Conservation (phyloP, 2,797 vertebrate species). For the Sarcophilus harrisii region DNA sequence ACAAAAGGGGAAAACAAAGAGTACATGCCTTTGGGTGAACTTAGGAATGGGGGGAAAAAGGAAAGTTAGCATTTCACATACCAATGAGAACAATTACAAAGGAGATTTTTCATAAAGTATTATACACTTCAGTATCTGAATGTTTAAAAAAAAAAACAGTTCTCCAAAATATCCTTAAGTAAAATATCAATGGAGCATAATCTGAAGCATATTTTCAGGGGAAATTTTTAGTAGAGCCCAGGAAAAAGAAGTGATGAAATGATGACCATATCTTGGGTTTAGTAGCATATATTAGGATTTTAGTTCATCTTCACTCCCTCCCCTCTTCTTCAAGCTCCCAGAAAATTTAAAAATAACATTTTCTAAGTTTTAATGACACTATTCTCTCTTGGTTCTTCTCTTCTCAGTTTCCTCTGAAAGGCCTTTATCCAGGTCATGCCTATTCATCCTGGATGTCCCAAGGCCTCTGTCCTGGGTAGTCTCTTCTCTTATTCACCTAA, state of each 20-base stretch:
- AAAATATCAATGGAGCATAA: not conserved
- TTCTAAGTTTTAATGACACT: not conserved
- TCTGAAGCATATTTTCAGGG: not conserved
- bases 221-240: not conserved
- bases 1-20: not conserved
- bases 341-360: not conserved
- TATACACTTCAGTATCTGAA: not conserved
- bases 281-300: not conserved
- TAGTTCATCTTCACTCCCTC: not conserved
- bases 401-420: not conserved
- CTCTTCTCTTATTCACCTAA: not conserved
- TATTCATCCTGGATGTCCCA: not conserved
- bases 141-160: not conserved
- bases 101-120: not conserved
- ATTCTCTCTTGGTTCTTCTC: not conserved
- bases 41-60: not conserved
- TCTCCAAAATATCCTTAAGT: not conserved
- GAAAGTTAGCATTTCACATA: not conserved
- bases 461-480: not conserved
- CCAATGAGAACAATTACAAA: not conserved
- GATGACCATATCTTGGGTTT: not conserved
- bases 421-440: not conserved
- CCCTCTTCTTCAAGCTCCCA: not conserved
- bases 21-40: not conserved
- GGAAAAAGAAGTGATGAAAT: not conserved